phyloP scores from a whole-genome alignment of 2,888 invertebrate species.

The Lydus trimaculatus region DNA sequence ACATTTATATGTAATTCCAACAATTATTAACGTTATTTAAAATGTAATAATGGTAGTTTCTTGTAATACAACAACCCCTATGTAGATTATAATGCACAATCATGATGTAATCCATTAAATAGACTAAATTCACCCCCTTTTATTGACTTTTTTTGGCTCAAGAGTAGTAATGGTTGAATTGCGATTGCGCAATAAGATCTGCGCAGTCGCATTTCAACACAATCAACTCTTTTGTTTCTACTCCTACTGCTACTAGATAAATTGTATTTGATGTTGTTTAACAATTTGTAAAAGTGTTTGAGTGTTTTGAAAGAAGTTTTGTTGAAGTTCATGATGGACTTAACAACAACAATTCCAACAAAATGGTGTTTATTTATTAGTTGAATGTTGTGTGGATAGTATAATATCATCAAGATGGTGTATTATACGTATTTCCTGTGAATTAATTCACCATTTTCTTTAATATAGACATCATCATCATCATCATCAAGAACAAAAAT shows the following conservation, averaged over 20 bases:
- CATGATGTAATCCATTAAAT: background rate
- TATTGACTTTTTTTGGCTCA: too few relatives aligned
- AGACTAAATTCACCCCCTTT: background rate
- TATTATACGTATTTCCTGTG: conserved; percentile 43
- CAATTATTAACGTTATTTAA: conserved; percentile 48
- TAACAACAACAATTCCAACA: too few relatives aligned
- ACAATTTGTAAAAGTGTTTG: conserved; percentile 39
- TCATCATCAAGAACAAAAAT: too few relatives aligned
- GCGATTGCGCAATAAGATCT: too few relatives aligned
- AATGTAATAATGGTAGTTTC: conserved; percentile 39
- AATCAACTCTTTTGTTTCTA: too few relatives aligned
- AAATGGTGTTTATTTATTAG: too few relatives aligned
- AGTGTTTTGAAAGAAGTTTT: too few relatives aligned
- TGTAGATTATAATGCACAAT: too few relatives aligned
- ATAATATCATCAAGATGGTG: conserved; percentile 6
- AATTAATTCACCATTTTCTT: conserved; percentile 46
- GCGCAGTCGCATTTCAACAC: too few relatives aligned
- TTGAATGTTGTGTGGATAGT: background rate
- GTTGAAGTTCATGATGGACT: too few relatives aligned
- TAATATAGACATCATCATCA: background rate
- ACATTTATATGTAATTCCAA: conserved; percentile 48
- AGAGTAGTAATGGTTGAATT: too few relatives aligned
- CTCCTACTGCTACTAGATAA: conserved; percentile 21
- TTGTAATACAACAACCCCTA: conserved; percentile 10
- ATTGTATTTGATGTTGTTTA: conserved; percentile 35